Percentiles rank a stretch among this genome's conserved stretches.
Conservation (phyloP, 2,888 invertebrate species). For the Protonemura montana region DNA sequence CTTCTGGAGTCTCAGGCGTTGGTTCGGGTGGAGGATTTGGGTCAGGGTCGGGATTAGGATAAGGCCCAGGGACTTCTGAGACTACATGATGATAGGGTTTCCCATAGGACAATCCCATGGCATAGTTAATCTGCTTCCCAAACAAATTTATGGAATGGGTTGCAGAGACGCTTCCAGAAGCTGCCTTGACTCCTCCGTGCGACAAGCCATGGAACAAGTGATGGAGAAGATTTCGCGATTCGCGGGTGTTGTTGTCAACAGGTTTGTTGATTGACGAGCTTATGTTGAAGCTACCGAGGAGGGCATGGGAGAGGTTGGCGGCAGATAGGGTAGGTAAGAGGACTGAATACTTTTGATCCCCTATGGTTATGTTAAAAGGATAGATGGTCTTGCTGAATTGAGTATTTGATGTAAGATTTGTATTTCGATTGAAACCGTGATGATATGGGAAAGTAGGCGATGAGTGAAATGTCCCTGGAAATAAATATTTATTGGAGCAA, state of each 20-base stretch:
- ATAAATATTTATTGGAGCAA: background rate
- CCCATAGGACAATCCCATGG: background rate
- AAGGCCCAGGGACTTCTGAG: background rate
- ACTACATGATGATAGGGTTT: background rate
- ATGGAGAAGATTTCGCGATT: background rate
- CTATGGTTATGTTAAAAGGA: background rate
- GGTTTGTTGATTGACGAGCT: background rate
- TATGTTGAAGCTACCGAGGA: background rate
- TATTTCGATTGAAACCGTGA: background rate
- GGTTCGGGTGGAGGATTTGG: background rate
- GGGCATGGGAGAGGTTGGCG: background rate
- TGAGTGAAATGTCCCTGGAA: background rate
- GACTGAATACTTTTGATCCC: background rate
- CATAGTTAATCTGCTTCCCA: background rate
- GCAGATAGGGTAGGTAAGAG: background rate
- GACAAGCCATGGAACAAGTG: background rate
- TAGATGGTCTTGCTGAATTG: background rate
- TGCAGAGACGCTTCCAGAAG: conserved; percentile 8
- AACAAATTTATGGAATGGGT: background rate
- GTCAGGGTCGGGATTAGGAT: background rate
- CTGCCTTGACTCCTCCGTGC: background rate
- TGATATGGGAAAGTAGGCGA: background rate
- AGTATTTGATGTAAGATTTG: background rate
- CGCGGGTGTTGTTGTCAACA: background rate
- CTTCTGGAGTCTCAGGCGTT: background rate